These are phyloP conservation scores for Biston stratarius DNA, from an alignment of 2,888 invertebrate genomes.

Conservation along the genomic window DNA sequence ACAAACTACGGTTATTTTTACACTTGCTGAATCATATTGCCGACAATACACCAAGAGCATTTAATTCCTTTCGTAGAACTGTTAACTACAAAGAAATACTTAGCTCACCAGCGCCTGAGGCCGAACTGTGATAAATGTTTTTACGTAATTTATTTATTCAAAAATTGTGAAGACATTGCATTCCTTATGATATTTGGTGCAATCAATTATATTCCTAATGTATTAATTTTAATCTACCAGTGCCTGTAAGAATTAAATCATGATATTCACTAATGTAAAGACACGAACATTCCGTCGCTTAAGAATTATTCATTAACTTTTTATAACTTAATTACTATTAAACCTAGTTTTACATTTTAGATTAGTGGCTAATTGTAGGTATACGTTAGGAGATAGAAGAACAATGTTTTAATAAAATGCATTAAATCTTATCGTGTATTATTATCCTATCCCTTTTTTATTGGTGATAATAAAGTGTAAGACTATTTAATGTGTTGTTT, in stretches of 20 bases:
- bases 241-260: slow-evolving; percentile 79
- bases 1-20: slow-evolving; percentile 65
- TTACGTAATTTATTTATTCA: slow-evolving; percentile 45
- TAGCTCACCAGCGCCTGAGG: slow-evolving; percentile 52
- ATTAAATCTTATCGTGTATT: slow-evolving; percentile 58
- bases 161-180: slow-evolving; percentile 38
- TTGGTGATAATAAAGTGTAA: slow-evolving; percentile 68
- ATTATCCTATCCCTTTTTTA: slow-evolving; percentile 53
- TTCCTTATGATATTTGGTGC: slow-evolving; percentile 37
- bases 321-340: slow-evolving; percentile 58
- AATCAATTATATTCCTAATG: slow-evolving; percentile 43
- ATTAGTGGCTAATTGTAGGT: slow-evolving; percentile 58
- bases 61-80: slow-evolving; percentile 48
- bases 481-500: slow-evolving; percentile 69
- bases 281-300: slow-evolving; percentile 63
- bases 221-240: slow-evolving; percentile 67
- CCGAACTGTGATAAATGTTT: slow-evolving; percentile 78
- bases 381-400: slow-evolving; percentile 46
- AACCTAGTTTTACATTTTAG: slow-evolving; percentile 56
- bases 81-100: slow-evolving; percentile 40
- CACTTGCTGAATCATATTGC: slow-evolving; percentile 67
- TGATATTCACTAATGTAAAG: slow-evolving; percentile 75
- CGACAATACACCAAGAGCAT: slow-evolving; percentile 64
- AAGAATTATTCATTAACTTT: slow-evolving; percentile 60
- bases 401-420: slow-evolving; percentile 63